A percentile compares a stretch with the other conserved stretches of the same genome.
phyloP scores from a whole-genome alignment of 2,888 invertebrate genomes.

The Psylliodes chrysocephalus region DNA sequence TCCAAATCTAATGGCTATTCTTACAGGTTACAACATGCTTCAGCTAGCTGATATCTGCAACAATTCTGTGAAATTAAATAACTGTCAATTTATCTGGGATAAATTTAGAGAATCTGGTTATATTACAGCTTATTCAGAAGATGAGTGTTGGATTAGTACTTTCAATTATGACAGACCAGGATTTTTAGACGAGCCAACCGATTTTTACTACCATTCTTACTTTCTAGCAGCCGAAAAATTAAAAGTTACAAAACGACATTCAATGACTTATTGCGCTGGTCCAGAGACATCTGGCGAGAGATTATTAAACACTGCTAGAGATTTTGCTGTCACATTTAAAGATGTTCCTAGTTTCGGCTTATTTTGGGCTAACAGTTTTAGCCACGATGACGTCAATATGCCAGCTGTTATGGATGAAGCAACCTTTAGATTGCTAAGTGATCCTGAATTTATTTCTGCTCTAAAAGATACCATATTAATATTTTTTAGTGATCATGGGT shows the following conservation, averaged over 20 bases:
- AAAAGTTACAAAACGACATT: constrained; percentile 65
- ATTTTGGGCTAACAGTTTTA: constrained; percentile 84
- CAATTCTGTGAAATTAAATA: constrained; percentile 71
- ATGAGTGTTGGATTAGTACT: constrained; percentile 76
- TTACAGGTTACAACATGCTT: constrained; percentile 71
- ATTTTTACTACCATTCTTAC: constrained; percentile 83
- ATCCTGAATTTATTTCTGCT: constrained; percentile 56
- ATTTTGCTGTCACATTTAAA: constrained; percentile 67
- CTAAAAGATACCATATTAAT: constrained; percentile 30
- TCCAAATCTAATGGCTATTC: constrained; percentile 86
- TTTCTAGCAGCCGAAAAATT: constrained; percentile 74
- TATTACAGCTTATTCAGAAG: constrained; percentile 84
- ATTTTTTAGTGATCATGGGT: constrained; percentile 84
- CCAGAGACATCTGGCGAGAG: constrained; percentile 74
- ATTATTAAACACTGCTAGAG: constrained; percentile 74
- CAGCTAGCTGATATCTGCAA: constrained; percentile 63
- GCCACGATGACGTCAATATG: constrained; percentile 77
- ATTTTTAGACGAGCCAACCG: constrained; percentile 79
- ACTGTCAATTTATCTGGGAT: constrained; percentile 82
- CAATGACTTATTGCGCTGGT: constrained; percentile 71
- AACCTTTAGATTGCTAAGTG: constrained; percentile 79
- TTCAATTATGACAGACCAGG: constrained; percentile 80
- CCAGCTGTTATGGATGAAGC: constrained; percentile 79
- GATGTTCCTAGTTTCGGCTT: constrained; percentile 76
- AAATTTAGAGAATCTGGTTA: constrained; percentile 77